Percentiles rank a stretch among this genome's conserved stretches.
These are phyloP conservation scores for Gobionotothen gibberifrons DNA, from an alignment of 2,797 vertebrate species.

Conservation along the genomic window DNA sequence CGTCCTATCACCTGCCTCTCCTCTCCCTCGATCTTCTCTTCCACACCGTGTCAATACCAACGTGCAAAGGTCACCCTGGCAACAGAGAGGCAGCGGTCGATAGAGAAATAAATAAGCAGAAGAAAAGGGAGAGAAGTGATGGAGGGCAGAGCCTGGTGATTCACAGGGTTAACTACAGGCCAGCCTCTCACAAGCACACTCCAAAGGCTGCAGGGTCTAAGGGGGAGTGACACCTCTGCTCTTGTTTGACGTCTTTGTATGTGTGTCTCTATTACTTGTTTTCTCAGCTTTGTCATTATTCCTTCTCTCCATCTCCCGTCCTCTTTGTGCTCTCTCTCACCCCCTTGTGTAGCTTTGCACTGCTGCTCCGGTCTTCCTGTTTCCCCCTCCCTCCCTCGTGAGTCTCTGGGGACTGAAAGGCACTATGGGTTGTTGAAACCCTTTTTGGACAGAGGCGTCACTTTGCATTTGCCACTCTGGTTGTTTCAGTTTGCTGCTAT, in stretches of 20 bases:
- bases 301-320: slow-evolving; percentile 24
- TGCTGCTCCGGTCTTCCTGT: slow-evolving; percentile 28
- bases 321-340: slow-evolving; percentile 26
- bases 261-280: slow-evolving; percentile 39
- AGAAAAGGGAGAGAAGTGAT: slow-evolving; percentile 71
- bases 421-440: slow-evolving; percentile 48
- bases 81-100: slow-evolving; percentile 76
- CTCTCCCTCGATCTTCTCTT: slow-evolving; percentile 70
- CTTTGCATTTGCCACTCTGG: slow-evolving; percentile 52
- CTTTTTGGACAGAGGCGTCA: slow-evolving; percentile 55
- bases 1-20: slow-evolving; percentile 70
- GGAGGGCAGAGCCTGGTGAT: slow-evolving; percentile 70
- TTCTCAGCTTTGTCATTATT: slow-evolving; percentile 37
- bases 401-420: slow-evolving; percentile 44
- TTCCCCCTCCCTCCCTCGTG: background rate
- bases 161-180: slow-evolving; percentile 78
- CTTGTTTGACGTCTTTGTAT: slow-evolving; percentile 47
- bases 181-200: slow-evolving; percentile 67
- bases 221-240: slow-evolving; percentile 42
- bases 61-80: slow-evolving; percentile 82
- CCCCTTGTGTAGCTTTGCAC: slow-evolving; percentile 30
- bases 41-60: slow-evolving; percentile 76
- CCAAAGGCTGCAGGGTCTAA: slow-evolving; percentile 59
- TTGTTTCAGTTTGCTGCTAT: slow-evolving; percentile 55
- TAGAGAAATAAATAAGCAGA: slow-evolving; percentile 80